Evolutionary conservation across 2,888 invertebrate species (phyloP), one percentile per base, ranked within the genome.

Genomic region (Cremastobaeus sp.): DNA sequence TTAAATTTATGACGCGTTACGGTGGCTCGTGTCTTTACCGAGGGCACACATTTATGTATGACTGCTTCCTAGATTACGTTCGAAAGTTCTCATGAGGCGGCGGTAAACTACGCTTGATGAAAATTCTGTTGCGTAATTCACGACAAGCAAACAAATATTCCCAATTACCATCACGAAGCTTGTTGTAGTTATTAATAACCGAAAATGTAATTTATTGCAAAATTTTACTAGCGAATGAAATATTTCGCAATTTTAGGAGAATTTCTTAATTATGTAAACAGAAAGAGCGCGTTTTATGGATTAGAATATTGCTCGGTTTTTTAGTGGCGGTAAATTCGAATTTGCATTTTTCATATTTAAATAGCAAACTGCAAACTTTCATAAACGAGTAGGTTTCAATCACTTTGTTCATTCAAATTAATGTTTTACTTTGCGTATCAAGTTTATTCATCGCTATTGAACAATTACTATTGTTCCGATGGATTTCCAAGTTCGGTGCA

Each of bases 61-160:
- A 47, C 17, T 68, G 68, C 48, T 73, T 73, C 62, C 62, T 62
- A 73, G 73, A 73, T 68, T 73, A 60, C 62, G 62, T 73, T 68
- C 48, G 70, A 74, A 69, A 74, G 74, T 74, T 74, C 74, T 74
- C 65, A 60, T 57, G 57, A 69, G 69, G 64, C 43, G 59, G 66
- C 54, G 34, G 62, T 52, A 41, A 68, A 52, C 73, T 73, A 60
- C 66, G 72, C 54, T 60, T 66, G 55, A 73, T 73, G 72, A 66
- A 73, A 73, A 73, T 60, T 66, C 37, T 64, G 69, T 74, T 74
- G 74, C 64, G 69, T 65, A 64, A 74, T 62, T 45, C 62, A 68
- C 64, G 64, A 39, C 64, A 52, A 25, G 68, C 73, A 57, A 68
- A 68, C 68, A 68, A 65, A 73, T 73, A 66, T 54, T 57, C 21